Conservation (phyloP, 2,113 vertebrate genomes). For the Saiga tatarica region DNA sequence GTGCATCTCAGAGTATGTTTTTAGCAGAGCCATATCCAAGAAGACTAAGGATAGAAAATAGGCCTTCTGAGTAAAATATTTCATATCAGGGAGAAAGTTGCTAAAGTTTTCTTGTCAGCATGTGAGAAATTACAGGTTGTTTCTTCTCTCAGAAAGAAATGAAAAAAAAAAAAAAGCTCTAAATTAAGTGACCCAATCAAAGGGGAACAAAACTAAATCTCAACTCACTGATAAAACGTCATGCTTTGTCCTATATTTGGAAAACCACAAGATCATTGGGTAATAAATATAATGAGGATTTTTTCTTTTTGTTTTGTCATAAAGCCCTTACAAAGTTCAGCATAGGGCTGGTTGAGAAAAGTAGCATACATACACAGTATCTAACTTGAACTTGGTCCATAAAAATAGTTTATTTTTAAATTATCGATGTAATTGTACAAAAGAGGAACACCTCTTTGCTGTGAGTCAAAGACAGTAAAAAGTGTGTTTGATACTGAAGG, state of each 20-base stretch:
- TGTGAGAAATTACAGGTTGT: not conserved
- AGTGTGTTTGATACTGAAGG: not conserved
- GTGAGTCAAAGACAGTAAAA: not conserved
- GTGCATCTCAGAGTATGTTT: not conserved
- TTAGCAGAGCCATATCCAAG: not conserved
- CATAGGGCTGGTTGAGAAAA: not conserved
- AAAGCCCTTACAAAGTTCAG: not conserved
- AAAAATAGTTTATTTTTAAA: not conserved
- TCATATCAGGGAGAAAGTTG: not conserved
- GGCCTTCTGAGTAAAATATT: not conserved
- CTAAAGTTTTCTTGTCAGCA: constrained; percentile 21
- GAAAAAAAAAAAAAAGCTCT: not conserved
- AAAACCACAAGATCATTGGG: not conserved
- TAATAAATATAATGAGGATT: not conserved
- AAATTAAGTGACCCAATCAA: constrained; percentile 14
- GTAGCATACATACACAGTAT: not conserved
- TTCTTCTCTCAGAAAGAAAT: constrained; percentile 19
- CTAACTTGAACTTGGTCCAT: not conserved
- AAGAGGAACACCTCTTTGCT: not conserved
- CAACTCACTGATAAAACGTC: constrained; percentile 10
- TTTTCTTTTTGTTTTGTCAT: not conserved
- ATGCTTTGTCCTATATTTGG: constrained; percentile 35
- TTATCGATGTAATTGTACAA: not conserved
- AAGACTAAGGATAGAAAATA: not conserved
- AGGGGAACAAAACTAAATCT: constrained; percentile 25